Conservation (phyloP, 2,113 vertebrate genomes). For the Lucifuga dentata region DNA sequence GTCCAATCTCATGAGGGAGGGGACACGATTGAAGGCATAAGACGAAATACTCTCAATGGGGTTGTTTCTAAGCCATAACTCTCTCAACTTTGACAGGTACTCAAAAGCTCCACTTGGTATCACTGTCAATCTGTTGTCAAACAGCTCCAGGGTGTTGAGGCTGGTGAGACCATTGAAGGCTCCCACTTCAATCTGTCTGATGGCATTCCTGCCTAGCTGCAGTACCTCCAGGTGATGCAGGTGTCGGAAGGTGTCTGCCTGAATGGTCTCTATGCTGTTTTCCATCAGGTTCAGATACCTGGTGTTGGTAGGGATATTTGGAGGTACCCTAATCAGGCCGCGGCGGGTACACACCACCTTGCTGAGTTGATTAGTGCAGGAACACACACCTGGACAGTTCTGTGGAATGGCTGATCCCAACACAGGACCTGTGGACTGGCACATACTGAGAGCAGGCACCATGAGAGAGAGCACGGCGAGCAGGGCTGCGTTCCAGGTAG, state of each 20-base stretch:
- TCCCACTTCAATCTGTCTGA: conserved; percentile 98
- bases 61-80: conserved; percentile 98
- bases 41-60: conserved; percentile 98
- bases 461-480: conserved; percentile 92
- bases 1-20: conserved; percentile 96
- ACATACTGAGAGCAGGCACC: conserved; percentile 90
- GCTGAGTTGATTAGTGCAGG: conserved; percentile 97
- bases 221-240: conserved; percentile 97
- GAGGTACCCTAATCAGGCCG: conserved; percentile 90
- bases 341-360: conserved; percentile 98
- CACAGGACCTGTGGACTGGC: conserved; percentile 80
- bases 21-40: conserved; percentile 97
- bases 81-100: conserved; percentile 96
- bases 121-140: conserved; percentile 97
- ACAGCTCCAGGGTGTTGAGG: conserved; percentile 97
- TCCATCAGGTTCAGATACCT: conserved; percentile 98
- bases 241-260: conserved; percentile 96
- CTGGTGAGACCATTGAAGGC: conserved; percentile 97
- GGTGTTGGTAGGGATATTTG: conserved; percentile 94
- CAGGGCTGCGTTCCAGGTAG: conserved; percentile 94
- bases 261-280: conserved; percentile 97
- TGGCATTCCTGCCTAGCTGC: conserved; percentile 95
- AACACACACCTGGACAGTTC: conserved; percentile 95
- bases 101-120: conserved; percentile 98
- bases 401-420: conserved; percentile 87